Evolutionary conservation across 2,113 vertebrate genomes (phyloP).

Genomic region (Sylvia atricapilla): DNA sequence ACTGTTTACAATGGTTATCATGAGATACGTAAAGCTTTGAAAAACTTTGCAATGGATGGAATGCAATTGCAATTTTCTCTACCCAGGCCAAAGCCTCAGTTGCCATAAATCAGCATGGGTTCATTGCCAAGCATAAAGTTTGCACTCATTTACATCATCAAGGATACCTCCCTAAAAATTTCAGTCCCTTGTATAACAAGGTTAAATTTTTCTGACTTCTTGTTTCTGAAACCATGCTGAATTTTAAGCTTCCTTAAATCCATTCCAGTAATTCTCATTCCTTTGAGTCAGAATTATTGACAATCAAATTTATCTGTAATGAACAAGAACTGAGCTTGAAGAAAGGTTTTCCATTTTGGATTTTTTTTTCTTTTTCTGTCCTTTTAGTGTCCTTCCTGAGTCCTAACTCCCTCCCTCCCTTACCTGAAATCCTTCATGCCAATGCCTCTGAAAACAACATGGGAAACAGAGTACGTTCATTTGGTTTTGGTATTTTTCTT

Average conservation of each 20-base stretch:
- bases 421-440: not conserved
- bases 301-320: constrained; percentile 34
- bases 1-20: not conserved
- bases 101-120: not conserved
- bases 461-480: not conserved
- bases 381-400: not conserved
- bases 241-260: constrained; percentile 8
- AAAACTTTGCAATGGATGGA: not conserved
- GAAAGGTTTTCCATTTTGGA: not conserved
- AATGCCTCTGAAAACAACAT: not conserved
- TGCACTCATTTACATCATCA: not conserved
- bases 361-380: not conserved
- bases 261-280: not conserved
- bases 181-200: not conserved
- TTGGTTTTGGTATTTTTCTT: not conserved
- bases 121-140: not conserved
- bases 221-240: not conserved
- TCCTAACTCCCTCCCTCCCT: not conserved
- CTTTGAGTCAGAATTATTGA: constrained; percentile 10
- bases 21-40: not conserved
- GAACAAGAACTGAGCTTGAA: not conserved
- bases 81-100: not conserved
- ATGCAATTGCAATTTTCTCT: not conserved
- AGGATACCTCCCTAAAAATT: not conserved
- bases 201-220: not conserved